phyloP scores from a whole-genome alignment of 2,113 vertebrate genomes.

The Pavo muticus region DNA sequence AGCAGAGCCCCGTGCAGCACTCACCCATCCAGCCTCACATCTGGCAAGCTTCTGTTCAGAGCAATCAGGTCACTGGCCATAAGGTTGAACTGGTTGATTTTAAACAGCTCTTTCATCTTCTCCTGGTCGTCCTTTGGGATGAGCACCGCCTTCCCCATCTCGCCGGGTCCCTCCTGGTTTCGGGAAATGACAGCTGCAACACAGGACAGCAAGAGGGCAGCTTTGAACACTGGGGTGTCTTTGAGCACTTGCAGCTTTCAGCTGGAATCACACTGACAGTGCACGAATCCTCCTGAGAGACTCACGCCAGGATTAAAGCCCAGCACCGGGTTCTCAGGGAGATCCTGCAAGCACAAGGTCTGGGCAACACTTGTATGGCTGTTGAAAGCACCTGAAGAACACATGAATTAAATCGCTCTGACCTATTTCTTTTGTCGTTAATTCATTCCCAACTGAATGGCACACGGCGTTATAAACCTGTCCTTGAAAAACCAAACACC shows the following conservation, averaged over 20 bases:
- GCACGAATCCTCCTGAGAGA: neutral
- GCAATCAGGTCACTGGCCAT: constrained; percentile 98
- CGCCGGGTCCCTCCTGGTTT: constrained; percentile 92
- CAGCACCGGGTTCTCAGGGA: neutral
- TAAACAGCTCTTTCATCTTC: constrained; percentile 98
- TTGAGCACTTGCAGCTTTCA: neutral
- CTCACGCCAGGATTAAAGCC: too few species aligned
- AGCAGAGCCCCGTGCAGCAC: constrained; percentile 41
- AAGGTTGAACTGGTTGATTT: constrained; percentile 99
- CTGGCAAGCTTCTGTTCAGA: constrained; percentile 93
- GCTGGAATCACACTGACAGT: accelerated
- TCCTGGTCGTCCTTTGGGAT: constrained; percentile 94
- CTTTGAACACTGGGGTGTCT: accelerated
- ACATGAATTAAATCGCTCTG: neutral
- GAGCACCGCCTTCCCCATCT: constrained; percentile 96
- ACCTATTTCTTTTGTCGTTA: neutral
- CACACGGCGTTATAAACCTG: neutral
- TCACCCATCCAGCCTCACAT: constrained; percentile 96
- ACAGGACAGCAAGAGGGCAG: neutral
- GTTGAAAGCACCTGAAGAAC: neutral
- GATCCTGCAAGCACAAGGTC: neutral
- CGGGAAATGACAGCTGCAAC: constrained; percentile 93
- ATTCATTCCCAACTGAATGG: neutral
- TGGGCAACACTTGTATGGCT: neutral
- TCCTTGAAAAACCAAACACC: neutral